phyloP scores from a whole-genome alignment of 2,888 invertebrate species.

The Archips xylosteana region DNA sequence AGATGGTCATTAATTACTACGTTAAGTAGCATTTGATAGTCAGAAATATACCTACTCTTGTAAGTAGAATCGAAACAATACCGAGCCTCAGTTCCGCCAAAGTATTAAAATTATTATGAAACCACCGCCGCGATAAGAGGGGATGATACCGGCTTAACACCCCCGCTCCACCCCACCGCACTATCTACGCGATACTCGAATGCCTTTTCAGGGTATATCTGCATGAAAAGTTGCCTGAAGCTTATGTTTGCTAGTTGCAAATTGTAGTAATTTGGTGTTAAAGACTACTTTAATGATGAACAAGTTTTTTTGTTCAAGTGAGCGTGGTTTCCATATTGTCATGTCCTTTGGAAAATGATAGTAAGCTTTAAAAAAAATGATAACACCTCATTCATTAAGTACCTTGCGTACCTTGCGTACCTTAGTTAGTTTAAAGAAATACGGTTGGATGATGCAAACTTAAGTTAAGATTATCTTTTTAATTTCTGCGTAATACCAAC shows the following conservation, averaged over 20 bases:
- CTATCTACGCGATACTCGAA: constrained; percentile 75
- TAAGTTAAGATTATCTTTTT: background rate
- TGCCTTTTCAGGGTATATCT: constrained; percentile 75
- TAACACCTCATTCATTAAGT: too few relatives aligned
- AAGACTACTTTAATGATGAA: background rate
- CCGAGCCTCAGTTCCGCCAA: constrained; percentile 35
- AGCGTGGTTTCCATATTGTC: too few relatives aligned
- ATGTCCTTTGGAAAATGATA: too few relatives aligned
- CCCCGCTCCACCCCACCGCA: constrained; percentile 52
- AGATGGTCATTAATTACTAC: too few relatives aligned
- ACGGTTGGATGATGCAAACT: too few relatives aligned
- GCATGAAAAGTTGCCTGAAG: constrained; percentile 73
- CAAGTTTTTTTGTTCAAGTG: too few relatives aligned
- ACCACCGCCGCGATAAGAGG: constrained; percentile 59
- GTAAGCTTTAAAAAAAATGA: background rate
- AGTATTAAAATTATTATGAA: constrained; percentile 85
- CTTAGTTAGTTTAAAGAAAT: too few relatives aligned
- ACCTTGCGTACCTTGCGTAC: too few relatives aligned
- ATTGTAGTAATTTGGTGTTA: constrained; percentile 17
- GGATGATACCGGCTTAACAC: constrained; percentile 51
- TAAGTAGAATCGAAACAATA: background rate
- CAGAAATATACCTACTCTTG: background rate
- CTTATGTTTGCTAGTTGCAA: constrained; percentile 57
- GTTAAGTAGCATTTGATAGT: too few relatives aligned
- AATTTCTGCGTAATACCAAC: constrained; percentile 4